Base-by-base conservation (phyloP, 1,140 invertebrate genomes). In the Listronotus oregonensis region DNA sequence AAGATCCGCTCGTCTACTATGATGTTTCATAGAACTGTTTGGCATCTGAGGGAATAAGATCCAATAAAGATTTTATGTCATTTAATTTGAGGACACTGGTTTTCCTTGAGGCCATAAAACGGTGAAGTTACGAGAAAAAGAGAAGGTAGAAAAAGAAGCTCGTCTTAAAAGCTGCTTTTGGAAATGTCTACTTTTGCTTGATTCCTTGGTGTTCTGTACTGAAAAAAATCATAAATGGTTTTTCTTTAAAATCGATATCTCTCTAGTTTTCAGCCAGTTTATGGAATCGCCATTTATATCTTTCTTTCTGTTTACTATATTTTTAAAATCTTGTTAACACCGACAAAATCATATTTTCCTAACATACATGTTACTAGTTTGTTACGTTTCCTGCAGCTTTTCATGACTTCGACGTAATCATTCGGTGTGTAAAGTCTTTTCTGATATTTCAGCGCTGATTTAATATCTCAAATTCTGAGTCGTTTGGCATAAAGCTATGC, bases 171-270 rank as follows among this genome's bases (percentile, higher is more conserved):
- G 39, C n/a, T 40, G 39, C 7, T 40, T 40, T 40, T 40, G 10
- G 10, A 12, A 40, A 40, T 40, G 39, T 40, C 39, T 3, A 40
- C 39, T 40, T 40, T 40, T 40, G 39, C 39, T 12, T 40, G 39
- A 40, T 40, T 40, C 39, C n/a, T 40, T 14, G 2, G 7, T 40
- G 39, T 40, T 40, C 2, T 40, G 39, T 40, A 40, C 39, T 40
- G n/a, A 40, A 40, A 40, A n/a, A 40, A 40, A 40, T 40, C n/a
- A 40, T 12, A 40, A 40, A n/a, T n/a, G n/a, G n/a, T n/a, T n/a
- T n/a, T n/a, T n/a, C n/a, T n/a, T n/a, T n/a, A n/a, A n/a, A n/a
- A 40, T 40, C 39, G 7, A 40, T 12, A 40, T 40, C n/a, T 12
- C 39, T 14, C 7, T 40, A 40, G 39, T 40, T 40, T 40, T 12